These are phyloP conservation scores for Microhierax caerulescens DNA, from an alignment of 2,797 vertebrate genomes.

Conservation along the genomic window DNA sequence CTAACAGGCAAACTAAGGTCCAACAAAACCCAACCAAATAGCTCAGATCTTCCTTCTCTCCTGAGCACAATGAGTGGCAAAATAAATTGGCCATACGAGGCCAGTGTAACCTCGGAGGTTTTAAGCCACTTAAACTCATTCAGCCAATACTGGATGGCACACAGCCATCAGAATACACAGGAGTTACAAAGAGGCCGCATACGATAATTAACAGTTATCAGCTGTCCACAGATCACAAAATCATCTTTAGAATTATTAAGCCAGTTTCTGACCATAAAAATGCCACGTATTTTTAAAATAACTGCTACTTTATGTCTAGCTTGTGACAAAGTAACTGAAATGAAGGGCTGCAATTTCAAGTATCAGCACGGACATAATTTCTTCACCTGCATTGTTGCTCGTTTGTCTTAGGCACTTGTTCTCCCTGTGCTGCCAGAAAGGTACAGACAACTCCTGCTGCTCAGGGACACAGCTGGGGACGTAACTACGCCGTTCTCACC, in stretches of 20 bases:
- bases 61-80: neutral
- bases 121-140: neutral
- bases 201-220: neutral
- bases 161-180: neutral
- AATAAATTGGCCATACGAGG: neutral
- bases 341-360: neutral
- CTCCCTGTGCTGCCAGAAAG: neutral
- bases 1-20: neutral
- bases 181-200: neutral
- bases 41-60: neutral
- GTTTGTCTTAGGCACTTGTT: neutral
- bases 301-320: neutral
- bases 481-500: rapidly evolving
- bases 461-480: neutral
- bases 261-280: neutral
- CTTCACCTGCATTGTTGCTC: neutral
- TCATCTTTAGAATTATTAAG: neutral
- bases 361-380: neutral
- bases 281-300: neutral
- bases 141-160: neutral
- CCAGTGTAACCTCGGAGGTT: neutral
- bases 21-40: neutral
- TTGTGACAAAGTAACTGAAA: neutral
- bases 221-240: neutral
- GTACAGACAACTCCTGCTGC: neutral